Percentiles rank a stretch among this genome's conserved stretches.
phyloP scores from a whole-genome alignment of 2,797 vertebrate species.

The Petrocephalus schoutedeni region DNA sequence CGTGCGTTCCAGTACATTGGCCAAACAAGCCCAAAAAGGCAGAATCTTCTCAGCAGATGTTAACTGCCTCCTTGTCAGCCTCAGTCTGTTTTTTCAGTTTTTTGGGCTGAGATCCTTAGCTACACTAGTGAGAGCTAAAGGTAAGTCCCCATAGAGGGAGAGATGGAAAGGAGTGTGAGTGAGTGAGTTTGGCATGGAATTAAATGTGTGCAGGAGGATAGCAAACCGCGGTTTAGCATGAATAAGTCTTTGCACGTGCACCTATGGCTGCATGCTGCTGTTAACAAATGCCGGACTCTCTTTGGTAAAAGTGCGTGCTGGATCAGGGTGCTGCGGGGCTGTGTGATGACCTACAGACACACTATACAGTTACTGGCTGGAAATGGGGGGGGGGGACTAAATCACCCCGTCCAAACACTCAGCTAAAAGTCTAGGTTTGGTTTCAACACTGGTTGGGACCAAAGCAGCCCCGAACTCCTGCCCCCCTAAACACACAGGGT shows the following conservation, averaged over 20 bases:
- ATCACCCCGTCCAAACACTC: not conserved
- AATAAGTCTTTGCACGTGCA: constrained; percentile 1
- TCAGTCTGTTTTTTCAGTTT: no score
- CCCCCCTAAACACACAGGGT: not conserved
- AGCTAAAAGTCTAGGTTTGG: not conserved
- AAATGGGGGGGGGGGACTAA: not conserved
- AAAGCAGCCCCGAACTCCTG: not conserved
- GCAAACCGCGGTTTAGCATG: not conserved
- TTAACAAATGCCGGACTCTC: not conserved
- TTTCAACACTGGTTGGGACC: not conserved
- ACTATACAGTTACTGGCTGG: not conserved
- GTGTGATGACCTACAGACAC: not conserved
- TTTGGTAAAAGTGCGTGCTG: not conserved
- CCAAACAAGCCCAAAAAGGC: not conserved
- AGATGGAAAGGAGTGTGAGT: not conserved
- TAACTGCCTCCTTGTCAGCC: not conserved
- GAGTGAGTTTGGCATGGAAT: not conserved
- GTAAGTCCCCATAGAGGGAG: not conserved
- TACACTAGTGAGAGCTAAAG: not conserved
- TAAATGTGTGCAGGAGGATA: not conserved
- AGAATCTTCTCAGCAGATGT: not conserved
- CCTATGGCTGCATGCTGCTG: not conserved
- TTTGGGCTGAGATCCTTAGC: not conserved
- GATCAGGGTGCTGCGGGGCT: not conserved
- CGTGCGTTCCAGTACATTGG: not conserved